A percentile compares a stretch with the other conserved stretches of the same genome.
Conservation (phyloP, 2,113 vertebrate species). For the Seriola rivoliana region DNA sequence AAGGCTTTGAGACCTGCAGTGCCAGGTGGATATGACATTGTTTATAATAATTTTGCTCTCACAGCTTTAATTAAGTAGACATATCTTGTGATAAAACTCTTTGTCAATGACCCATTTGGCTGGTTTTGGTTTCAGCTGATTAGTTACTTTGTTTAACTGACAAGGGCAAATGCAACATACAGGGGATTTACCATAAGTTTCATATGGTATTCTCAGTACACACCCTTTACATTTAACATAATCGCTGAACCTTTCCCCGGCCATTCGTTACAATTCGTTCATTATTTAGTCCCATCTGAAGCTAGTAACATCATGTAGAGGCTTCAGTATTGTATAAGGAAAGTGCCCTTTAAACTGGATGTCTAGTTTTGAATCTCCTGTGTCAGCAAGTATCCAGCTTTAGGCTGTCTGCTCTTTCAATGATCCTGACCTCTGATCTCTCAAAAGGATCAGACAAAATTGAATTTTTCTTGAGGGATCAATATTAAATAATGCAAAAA, state of each 20-base stretch:
- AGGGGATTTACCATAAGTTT: background rate
- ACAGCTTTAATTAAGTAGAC: background rate
- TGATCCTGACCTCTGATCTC: conserved; percentile 10
- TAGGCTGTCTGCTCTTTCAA: background rate
- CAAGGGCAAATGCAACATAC: background rate
- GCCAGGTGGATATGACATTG: no score
- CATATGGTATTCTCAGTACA: background rate
- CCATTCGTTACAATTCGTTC: background rate
- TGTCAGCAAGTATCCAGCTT: conserved; percentile 17
- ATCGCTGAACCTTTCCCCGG: background rate
- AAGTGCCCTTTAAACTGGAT: background rate
- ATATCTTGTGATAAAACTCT: background rate
- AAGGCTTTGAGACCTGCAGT: background rate
- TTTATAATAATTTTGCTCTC: background rate
- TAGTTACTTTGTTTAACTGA: background rate
- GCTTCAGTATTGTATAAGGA: background rate
- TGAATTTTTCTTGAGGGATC: background rate
- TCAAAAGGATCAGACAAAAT: background rate
- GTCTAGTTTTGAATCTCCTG: background rate
- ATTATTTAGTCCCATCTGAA: background rate
- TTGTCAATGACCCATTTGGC: background rate
- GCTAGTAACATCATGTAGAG: background rate
- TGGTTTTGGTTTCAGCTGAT: background rate
- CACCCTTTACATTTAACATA: background rate
- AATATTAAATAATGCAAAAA: background rate